Base-by-base conservation (phyloP, 2,888 invertebrate species). In the Orthonevra nobilis region DNA sequence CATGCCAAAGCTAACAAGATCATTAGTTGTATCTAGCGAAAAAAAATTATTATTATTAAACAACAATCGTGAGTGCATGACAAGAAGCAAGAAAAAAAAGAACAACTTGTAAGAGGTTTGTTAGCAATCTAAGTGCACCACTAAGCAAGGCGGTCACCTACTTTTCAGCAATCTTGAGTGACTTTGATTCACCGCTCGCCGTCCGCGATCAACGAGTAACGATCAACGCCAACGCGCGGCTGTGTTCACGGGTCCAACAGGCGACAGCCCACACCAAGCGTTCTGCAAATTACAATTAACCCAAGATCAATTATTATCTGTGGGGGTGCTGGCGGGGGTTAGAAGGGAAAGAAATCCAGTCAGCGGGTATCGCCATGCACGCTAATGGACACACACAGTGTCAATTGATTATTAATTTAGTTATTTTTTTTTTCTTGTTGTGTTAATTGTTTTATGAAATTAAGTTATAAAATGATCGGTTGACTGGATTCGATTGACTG, bases 221-320 rank as follows among this genome's bases (percentile, higher is more conserved):
- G n/a, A n/a, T n/a, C n/a, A n/a, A n/a, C n/a, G 23, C 70, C 69
- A 56, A 50, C 68, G 40, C n/a, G n/a, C 40, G 1, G 28, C 26
- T 19, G 52, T 32, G 19, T n/a, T 20, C 30, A 9, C n/a, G 23
- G 15, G 61, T 12, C 50, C 58, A 30, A 69, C 52, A 40, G 52
- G 46, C 64, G 60, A 69, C 77, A 40, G 52, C 54, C 64, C 64
- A 69, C 77, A 23, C 69, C 6, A n/a, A n/a, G 15, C 14, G 23
- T 14, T 10, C 30, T 19, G 77, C 73, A 56, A 79, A 79, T 79
- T 73, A 61, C 77, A 73, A 73, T 73, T 79, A 73, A 79, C 77
- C 77, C 66, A 12, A 58, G 77, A 72, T 79, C 77, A 73, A 73
- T 72, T 64, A 52, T 52, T 23, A 5, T 23, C 23, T 4, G 12